Evolutionary conservation across 2,113 vertebrate genomes (phyloP), one percentile per base, ranked within the genome.

Genomic region (Pelobates fuscus): DNA sequence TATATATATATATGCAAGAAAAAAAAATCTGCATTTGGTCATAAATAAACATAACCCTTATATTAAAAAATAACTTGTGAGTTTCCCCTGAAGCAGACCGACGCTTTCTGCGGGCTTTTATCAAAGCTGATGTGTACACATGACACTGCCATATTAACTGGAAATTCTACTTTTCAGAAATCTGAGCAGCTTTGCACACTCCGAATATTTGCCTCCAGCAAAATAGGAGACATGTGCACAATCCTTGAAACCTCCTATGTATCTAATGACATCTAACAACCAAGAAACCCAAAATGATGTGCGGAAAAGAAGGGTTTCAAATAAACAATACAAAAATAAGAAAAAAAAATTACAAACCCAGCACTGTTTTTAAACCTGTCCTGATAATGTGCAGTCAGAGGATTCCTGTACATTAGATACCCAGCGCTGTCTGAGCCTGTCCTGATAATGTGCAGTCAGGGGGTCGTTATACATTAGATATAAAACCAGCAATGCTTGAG

Each of bases 81-180:
- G 59, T 49, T 18, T 63, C 60, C 70, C 70, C 70, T 63, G 70
- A 20, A 63, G 70, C 70, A 20, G 59, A n/a, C 21, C 18, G 12
- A 32, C 30, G 30, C 37, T 63, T 44, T 62, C 70, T 62, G 27
- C 20, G 18, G 60, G 60, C 27, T 32, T n/a, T 20, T 62, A 29
- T 29, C 59, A 30, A 62, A 43, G 55, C 32, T 61, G 30, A 30
- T 62, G 58, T 62, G 43, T 71, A 63, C 71, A 57, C 61, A 74
- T 10, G 62, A 58, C 71, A 43, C 20, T 44, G 62, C 62, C 32
- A 58, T 74, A 67, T 67, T 67, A 67, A 67, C 72, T 76, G 52
- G 72, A 76, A 67, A 67, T 46, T 76, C 63, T 18, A 23, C 63
- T 67, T 76, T 67, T 74, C 30, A 21, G 62, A 74, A 74, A 58